These are phyloP conservation scores for Sandelia bainsii DNA, from an alignment of 2,797 vertebrate species.

Conservation along the genomic window DNA sequence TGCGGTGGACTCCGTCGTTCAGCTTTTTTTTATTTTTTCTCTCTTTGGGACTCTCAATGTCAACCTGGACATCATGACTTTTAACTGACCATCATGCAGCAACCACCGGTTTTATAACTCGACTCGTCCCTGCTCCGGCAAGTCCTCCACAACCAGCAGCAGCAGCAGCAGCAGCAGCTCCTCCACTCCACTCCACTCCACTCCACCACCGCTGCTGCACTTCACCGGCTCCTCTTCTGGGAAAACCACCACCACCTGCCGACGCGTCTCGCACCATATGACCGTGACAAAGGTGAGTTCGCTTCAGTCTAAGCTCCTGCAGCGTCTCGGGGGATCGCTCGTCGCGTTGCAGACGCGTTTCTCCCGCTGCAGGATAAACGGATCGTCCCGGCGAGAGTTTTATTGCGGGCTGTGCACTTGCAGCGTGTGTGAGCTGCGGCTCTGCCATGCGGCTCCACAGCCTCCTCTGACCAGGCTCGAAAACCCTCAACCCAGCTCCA, in stretches of 20 bases:
- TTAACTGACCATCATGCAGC: slow-evolving; percentile 50
- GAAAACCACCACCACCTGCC: slow-evolving; percentile 71
- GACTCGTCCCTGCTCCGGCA: slow-evolving; percentile 22
- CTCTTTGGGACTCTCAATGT: slow-evolving; percentile 39
- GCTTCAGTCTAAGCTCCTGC: neutral
- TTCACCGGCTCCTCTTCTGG: slow-evolving; percentile 37
- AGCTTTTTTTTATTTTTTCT: neutral
- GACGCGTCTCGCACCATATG: slow-evolving; percentile 67
- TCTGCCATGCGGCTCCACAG: slow-evolving; percentile 54
- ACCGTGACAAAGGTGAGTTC: slow-evolving; percentile 81
- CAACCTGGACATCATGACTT: slow-evolving; percentile 55
- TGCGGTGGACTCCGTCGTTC: slow-evolving; percentile 13
- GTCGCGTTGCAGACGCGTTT: neutral
- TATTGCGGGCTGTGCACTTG: neutral
- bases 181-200: slow-evolving; percentile 3
- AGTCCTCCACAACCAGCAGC: slow-evolving; percentile 24
- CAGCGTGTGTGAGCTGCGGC: slow-evolving; percentile 39
- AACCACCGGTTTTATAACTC: slow-evolving; percentile 43
- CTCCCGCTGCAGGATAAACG: neutral
- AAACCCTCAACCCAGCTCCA: slow-evolving; percentile 1
- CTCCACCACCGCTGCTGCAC: neutral
- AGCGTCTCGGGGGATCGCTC: accelerated
- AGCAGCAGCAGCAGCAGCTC: slow-evolving; percentile 33
- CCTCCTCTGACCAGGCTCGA: slow-evolving; percentile 10
- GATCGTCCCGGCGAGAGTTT: neutral